Evolutionary conservation across 2,888 invertebrate genomes (phyloP).

Genomic region (Chelonus formosanus): DNA sequence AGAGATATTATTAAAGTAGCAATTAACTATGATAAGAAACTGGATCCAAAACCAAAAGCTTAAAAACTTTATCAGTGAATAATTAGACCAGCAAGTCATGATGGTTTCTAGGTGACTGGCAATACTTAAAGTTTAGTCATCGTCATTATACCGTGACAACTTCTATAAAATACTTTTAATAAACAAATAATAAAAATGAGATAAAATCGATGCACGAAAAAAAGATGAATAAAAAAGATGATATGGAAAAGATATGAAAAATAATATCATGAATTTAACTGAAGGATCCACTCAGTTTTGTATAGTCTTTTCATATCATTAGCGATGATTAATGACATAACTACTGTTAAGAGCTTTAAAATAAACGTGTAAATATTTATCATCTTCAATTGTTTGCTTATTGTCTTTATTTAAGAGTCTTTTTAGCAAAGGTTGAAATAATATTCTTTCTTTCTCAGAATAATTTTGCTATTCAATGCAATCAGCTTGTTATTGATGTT

Average conservation of each 20-base stretch:
- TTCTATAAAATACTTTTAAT: too few species aligned
- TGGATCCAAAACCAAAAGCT: too few species aligned
- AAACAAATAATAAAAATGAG: not conserved
- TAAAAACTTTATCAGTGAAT: too few species aligned
- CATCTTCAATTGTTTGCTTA: not conserved
- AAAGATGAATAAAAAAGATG: slow-evolving; percentile 2
- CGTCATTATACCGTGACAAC: too few species aligned
- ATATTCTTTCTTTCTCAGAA: too few species aligned
- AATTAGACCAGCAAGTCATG: too few species aligned
- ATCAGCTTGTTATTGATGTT: too few species aligned
- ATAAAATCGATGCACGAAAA: slow-evolving; percentile 10
- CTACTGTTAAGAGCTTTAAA: not conserved
- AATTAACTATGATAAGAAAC: not conserved
- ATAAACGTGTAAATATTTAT: slow-evolving; percentile 3
- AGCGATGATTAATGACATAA: slow-evolving; percentile 9
- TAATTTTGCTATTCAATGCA: too few species aligned
- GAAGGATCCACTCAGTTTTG: not conserved
- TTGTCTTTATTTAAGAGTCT: too few species aligned
- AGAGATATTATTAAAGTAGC: not conserved
- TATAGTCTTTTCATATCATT: not conserved
- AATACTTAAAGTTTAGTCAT: too few species aligned
- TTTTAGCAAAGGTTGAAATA: too few species aligned
- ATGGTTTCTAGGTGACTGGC: too few species aligned
- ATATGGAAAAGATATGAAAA: slow-evolving; percentile 1
- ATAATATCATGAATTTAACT: slow-evolving; percentile 4